These are phyloP conservation scores for Tetraneura akinire DNA, from an alignment of 1,140 invertebrate species.

Conservation along the genomic window DNA sequence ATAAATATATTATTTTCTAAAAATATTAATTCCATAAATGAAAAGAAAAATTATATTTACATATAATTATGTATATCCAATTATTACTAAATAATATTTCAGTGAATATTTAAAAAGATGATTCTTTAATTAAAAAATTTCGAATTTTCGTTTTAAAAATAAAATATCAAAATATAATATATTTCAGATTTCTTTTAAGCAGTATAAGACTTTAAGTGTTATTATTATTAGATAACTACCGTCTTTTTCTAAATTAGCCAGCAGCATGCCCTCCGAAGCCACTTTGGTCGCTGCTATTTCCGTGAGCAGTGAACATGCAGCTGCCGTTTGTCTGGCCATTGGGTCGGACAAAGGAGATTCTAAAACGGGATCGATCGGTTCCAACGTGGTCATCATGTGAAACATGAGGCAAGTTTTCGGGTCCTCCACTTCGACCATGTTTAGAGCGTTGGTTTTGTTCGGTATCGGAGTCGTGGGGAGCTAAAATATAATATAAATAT, in stretches of 20 bases:
- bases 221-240: no score
- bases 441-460: slow-evolving; percentile 52
- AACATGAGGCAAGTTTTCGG: slow-evolving; percentile 83
- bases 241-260: slow-evolving; percentile 85
- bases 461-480: slow-evolving; percentile 56
- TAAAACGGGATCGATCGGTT: slow-evolving; percentile 77
- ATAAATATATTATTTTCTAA: no score
- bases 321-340: slow-evolving; percentile 73
- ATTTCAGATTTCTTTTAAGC: no score
- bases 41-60: no score
- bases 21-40: no score
- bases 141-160: no score
- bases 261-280: slow-evolving; percentile 75
- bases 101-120: no score
- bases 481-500: neutral
- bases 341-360: slow-evolving; percentile 79
- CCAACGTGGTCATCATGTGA: slow-evolving; percentile 83
- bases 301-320: slow-evolving; percentile 74
- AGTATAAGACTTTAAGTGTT: slow-evolving; percentile 27
- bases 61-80: no score
- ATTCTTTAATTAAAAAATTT: no score
- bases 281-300: slow-evolving; percentile 73
- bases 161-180: no score
- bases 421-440: slow-evolving; percentile 79
- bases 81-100: no score